A percentile compares a stretch with the other conserved stretches of the same genome.
phyloP scores from a whole-genome alignment of 1,140 invertebrate species.

The Vanessa tameamea region DNA sequence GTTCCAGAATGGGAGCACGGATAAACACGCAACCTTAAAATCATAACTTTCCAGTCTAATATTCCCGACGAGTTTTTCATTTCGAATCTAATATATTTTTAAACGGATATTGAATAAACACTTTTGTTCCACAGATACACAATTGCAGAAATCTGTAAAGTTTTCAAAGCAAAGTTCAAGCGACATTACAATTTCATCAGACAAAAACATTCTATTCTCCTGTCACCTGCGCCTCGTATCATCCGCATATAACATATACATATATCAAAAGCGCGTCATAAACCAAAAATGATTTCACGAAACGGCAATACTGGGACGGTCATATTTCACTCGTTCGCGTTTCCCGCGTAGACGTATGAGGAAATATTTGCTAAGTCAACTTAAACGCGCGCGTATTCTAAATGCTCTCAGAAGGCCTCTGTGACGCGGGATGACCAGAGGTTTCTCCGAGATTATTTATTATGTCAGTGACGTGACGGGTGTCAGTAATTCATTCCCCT shows the following conservation, averaged over 20 bases:
- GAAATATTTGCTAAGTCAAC: conserved; percentile 58
- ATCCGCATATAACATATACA: too few relatives aligned
- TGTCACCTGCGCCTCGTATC: conserved; percentile 56
- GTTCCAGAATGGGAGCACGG: background rate
- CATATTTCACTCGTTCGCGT: conserved; percentile 58
- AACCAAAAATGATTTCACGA: conserved; percentile 67
- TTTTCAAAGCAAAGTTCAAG: conserved; percentile 19
- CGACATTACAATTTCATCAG: conserved; percentile 53
- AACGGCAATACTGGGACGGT: conserved; percentile 50
- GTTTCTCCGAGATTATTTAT: conserved; percentile 35
- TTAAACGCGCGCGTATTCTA: conserved; percentile 42
- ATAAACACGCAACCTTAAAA: background rate
- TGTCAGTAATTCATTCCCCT: conserved; percentile 39
- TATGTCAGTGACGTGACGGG: conserved; percentile 39
- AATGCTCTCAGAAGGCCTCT: conserved; percentile 30
- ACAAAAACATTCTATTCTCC: conserved; percentile 38
- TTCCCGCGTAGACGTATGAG: conserved; percentile 49
- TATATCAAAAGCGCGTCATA: conserved; percentile 53
- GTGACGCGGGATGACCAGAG: conserved; percentile 32
- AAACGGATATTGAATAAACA: background rate
- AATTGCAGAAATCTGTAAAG: background rate
- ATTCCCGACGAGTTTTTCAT: background rate
- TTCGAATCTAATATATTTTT: background rate
- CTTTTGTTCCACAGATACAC: background rate
- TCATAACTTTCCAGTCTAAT: background rate